phyloP scores from a whole-genome alignment of 2,113 vertebrate species.

The Spilogale gracilis region DNA sequence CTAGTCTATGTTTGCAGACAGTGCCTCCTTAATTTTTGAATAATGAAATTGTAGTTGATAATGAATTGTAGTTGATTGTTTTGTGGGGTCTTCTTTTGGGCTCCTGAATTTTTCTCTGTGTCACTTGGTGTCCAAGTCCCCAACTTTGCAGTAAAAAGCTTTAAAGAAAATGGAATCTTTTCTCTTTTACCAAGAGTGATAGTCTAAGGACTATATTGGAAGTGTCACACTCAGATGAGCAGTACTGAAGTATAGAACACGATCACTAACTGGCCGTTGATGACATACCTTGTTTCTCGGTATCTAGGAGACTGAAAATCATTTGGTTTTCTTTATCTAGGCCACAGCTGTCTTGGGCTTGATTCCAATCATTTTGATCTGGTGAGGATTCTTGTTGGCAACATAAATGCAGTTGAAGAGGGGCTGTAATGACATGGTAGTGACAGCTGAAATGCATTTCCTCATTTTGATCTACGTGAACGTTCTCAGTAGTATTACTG shows the following conservation, averaged over 20 bases:
- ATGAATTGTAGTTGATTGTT: background rate
- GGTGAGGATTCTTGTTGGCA: constrained; percentile 70
- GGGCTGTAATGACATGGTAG: background rate
- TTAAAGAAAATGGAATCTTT: constrained; percentile 16
- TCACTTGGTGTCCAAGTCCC: background rate
- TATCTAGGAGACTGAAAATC: constrained; percentile 59
- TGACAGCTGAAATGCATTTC: constrained; percentile 53
- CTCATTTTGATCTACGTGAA: constrained; percentile 63
- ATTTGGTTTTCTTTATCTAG: constrained; percentile 65
- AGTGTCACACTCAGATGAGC: background rate
- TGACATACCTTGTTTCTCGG: constrained; percentile 45
- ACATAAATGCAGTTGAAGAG: background rate
- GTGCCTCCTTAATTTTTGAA: background rate
- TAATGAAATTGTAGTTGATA: background rate
- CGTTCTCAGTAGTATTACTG: constrained; percentile 17
- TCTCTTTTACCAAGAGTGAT: background rate
- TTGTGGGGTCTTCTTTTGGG: background rate
- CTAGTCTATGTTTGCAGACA: background rate
- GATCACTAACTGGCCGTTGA: background rate
- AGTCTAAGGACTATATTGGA: background rate
- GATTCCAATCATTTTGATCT: constrained; percentile 70
- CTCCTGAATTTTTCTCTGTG: background rate
- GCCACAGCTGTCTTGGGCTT: constrained; percentile 71
- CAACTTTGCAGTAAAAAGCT: background rate
- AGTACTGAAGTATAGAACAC: background rate